Evolutionary conservation across 2,888 invertebrate species (phyloP), one percentile per base, ranked within the genome.

Genomic region (Shargacucullia verbasci): DNA sequence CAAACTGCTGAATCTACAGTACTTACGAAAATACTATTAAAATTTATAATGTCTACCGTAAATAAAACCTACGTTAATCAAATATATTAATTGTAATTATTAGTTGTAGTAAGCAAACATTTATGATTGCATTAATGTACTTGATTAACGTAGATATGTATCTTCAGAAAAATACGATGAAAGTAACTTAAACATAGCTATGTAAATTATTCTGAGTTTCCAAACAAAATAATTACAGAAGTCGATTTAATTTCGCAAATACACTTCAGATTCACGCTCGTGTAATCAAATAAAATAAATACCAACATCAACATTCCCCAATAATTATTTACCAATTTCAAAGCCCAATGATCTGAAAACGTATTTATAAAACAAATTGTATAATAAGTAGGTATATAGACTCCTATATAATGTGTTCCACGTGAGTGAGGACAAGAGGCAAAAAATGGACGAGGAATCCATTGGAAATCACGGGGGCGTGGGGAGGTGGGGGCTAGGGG

Each of bases 401-500:
- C 75, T 64, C 38, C 41, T 69, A 56, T 60, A 76, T 82, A 83
- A 86, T 81, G 79, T 80, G 83, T 85, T 88, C 76, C 83, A 78
- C 84, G 78, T 82, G 85, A 86, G 82, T 80, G 84, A 78, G 79
- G 83, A 84, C 80, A 81, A 83, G 84, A 79, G 82, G 82, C 76
- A 82, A 82, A 85, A 84, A 83, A 80, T 73, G 78, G 79, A 76
- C 59, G 73, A 73, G 73, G 76, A 79, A 83, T 83, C 82, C 81
- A 86, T 87, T 85, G 88, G 85, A 86, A 87, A 86, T 85, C 78
- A 83, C 61, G 73, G 75, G 72, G 80, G 65, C 53, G 66, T 52
- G 35, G 61, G 50, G 52, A 27, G 63, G 61, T 11, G 13, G 49
- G 52, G 15, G 20, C 55, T 56, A 45, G 68, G 67, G 56, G 45